Evolutionary conservation across 2,113 vertebrate genomes (phyloP), one percentile per base, ranked within the genome.

Genomic region (Melanostigma gelatinosum): DNA sequence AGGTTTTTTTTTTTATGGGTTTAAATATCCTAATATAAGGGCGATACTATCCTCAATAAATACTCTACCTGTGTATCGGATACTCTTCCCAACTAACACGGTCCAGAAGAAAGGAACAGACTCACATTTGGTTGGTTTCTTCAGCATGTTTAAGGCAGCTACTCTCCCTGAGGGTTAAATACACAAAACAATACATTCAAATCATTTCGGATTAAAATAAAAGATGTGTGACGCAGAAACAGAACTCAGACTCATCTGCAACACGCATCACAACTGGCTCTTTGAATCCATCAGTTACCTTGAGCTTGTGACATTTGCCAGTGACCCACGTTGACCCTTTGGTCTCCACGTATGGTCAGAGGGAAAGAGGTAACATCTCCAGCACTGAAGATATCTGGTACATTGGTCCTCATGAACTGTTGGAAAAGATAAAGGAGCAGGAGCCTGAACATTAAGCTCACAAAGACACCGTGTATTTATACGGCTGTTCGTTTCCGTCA

Each of bases 71-170:
- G 96, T 57, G 0, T 96, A 97, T 85, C 95, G 93, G 81, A 97
- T 94, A 66, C 93, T 96, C 57, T 96, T 96, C 12, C 94, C 95
- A 1, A 95, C 80, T 80, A 97, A 36, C 0, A 90, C 91, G 46
- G 96, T 96, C 97, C 97, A 98, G 91, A 97, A 98, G 82, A 94
- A 98, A 44, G 97, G 97, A 7, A 97, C 91, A 0, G 96, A 96
- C 66, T 93, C 89, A 4, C 97, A 16, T 34, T 82, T 32, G 71
- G 89, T 87, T 7, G 79, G 84, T 82, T 92, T 95, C 50, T 90
- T 92, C 55, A 97, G 82, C 95, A 97, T 98, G 86, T 95, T 97
- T 0, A 97, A 83, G 16, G 96, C 97, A 44, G 96, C 97, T 11
- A 93, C 84, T 75, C 92, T 95, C 76, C 97, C 97, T 97, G 88